Percentiles rank a stretch among this genome's conserved stretches.
phyloP scores from a whole-genome alignment of 1,140 invertebrate species.

The Brachionus manjavacas region DNA sequence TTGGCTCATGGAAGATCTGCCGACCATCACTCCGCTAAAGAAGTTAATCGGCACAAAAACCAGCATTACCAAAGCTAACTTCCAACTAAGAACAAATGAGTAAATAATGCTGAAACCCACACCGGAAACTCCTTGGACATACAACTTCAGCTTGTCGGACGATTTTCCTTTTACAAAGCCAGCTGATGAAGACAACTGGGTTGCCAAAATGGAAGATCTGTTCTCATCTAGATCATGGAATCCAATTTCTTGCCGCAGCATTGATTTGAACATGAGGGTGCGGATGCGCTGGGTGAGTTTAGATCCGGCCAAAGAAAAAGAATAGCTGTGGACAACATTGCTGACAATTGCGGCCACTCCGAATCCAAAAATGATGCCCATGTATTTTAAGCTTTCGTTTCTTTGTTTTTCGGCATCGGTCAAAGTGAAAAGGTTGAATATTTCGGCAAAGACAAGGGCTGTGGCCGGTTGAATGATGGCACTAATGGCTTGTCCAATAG shows the following conservation, averaged over 20 bases:
- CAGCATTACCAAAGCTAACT: constrained; percentile 73
- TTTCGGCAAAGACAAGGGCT: constrained; percentile 12
- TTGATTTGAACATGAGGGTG: constrained; percentile 70
- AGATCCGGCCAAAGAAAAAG: constrained; percentile 48
- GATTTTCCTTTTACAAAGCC: constrained; percentile 60
- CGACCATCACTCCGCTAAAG: constrained; percentile 55
- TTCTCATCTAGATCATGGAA: constrained; percentile 62
- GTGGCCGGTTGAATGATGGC: constrained; percentile 16
- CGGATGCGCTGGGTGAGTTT: constrained; percentile 67
- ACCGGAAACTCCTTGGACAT: constrained; percentile 58
- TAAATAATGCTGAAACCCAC: constrained; percentile 68
- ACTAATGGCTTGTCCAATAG: constrained; percentile 5
- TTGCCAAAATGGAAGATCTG: constrained; percentile 59
- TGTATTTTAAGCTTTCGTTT: constrained; percentile 8
- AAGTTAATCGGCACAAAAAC: constrained; percentile 66
- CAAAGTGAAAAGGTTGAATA: neutral
- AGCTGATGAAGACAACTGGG: constrained; percentile 60
- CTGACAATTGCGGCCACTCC: neutral
- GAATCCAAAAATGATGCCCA: constrained; percentile 31
- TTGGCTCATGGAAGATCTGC: neutral
- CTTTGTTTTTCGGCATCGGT: neutral
- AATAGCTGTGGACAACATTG: constrained; percentile 10
- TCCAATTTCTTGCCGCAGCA: constrained; percentile 60
- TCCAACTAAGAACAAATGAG: constrained; percentile 72
- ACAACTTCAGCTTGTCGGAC: constrained; percentile 55